A percentile compares a stretch with the other conserved stretches of the same genome.
Conservation (phyloP, 2,113 vertebrate genomes). For the Otocyon megalotis region DNA sequence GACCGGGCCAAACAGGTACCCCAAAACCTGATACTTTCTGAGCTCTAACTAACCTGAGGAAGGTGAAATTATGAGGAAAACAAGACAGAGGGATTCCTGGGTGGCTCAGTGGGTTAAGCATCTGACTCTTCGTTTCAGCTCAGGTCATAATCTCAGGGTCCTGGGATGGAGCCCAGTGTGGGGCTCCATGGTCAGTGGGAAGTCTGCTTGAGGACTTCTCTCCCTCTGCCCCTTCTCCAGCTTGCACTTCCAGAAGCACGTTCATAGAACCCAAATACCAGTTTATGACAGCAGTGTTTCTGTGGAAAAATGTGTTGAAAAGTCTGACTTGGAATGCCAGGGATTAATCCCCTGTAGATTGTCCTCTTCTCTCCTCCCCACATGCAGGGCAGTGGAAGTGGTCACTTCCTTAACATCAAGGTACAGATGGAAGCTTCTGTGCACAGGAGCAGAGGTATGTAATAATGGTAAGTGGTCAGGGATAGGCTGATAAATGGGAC, state of each 20-base stretch:
- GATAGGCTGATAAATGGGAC: neutral
- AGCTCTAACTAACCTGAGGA: constrained; percentile 3
- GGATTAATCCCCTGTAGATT: neutral
- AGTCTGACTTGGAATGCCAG: neutral
- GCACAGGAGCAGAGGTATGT: neutral
- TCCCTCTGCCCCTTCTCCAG: neutral
- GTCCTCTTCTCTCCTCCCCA: neutral
- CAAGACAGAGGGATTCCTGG: neutral
- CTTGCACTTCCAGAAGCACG: neutral
- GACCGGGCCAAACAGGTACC: neutral
- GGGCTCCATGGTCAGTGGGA: neutral
- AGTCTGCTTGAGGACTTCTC: neutral
- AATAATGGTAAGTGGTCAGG: neutral
- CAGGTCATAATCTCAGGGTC: neutral
- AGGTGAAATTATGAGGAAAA: constrained; percentile 1
- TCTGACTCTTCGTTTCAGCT: neutral
- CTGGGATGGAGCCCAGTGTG: neutral
- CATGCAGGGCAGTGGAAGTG: neutral
- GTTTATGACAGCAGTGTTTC: neutral
- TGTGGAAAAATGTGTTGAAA: neutral
- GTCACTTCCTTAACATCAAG: neutral
- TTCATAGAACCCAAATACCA: neutral
- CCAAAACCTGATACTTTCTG: neutral
- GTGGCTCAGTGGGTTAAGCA: neutral
- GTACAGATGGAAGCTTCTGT: neutral